Conservation (phyloP, 1,140 invertebrate species). For the Trichonephila clavipes region DNA sequence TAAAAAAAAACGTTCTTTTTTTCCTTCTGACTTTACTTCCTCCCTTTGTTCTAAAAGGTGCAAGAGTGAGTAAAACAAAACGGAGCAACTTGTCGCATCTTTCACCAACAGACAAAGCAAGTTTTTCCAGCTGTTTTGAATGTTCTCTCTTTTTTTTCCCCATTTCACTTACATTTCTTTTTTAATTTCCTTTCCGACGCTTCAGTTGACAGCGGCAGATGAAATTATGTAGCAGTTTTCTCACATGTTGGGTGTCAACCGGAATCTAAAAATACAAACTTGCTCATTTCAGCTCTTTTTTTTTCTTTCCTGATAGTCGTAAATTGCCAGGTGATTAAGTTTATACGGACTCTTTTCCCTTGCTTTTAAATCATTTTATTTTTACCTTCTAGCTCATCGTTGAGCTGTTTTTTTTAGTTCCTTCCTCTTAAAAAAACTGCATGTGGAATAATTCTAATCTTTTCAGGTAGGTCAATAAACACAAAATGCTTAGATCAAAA, state of each 20-base stretch:
- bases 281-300: background rate
- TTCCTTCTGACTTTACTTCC: background rate
- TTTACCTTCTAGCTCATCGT: background rate
- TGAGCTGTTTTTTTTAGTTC: background rate
- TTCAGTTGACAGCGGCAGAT: constrained; percentile 42
- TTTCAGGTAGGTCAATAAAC: background rate
- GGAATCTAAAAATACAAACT: constrained; percentile 44
- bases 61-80: background rate
- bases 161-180: background rate
- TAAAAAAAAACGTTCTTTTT: background rate
- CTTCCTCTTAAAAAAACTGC: background rate
- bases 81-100: background rate
- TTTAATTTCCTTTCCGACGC: constrained; percentile 17
- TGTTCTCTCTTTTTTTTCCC: background rate
- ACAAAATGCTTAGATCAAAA: too few relatives aligned
- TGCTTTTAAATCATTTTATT: background rate
- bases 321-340: constrained; percentile 24
- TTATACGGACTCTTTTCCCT: background rate
- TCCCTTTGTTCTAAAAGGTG: background rate
- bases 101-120: background rate
- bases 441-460: background rate
- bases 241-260: background rate
- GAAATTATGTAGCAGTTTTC: constrained; percentile 23
- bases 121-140: constrained; percentile 2
- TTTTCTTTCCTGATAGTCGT: background rate